Evolutionary conservation across 2,113 vertebrate species (phyloP).

Genomic region (Neodontobutis hainanensis): DNA sequence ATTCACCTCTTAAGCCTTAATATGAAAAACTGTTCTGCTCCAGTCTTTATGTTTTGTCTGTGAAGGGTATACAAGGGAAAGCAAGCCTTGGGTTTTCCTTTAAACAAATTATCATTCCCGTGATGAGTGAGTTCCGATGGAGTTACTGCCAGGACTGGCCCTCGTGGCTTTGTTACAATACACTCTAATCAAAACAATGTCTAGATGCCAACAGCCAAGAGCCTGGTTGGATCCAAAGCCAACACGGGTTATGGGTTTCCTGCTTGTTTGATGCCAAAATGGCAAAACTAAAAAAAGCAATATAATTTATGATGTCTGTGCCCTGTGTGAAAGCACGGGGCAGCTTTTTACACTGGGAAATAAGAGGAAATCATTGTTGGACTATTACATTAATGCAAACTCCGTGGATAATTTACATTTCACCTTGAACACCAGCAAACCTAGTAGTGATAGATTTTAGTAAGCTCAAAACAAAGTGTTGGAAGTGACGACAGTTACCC

Average conservation of each 20-base stretch:
- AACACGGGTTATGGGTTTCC: conserved; percentile 49
- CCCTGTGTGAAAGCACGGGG: conserved; percentile 1
- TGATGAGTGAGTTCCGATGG: conserved; percentile 43
- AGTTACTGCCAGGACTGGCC: conserved; percentile 43
- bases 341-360: conserved; percentile 10
- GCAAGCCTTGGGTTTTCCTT: conserved; percentile 46
- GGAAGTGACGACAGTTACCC: background rate
- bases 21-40: background rate
- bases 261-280: conserved; percentile 50
- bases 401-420: background rate
- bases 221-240: conserved; percentile 40
- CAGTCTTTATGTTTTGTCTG: conserved; percentile 27
- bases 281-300: conserved; percentile 23
- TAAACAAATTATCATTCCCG: conserved; percentile 39
- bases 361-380: background rate
- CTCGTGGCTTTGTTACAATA: conserved; percentile 48
- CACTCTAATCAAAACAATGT: conserved; percentile 61
- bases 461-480: no score
- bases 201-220: conserved; percentile 55
- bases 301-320: conserved; percentile 29
- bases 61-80: conserved; percentile 41
- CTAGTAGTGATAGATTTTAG: background rate
- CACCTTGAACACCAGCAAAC: background rate
- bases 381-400: no score
- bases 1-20: no score